phyloP scores from a whole-genome alignment of 2,797 vertebrate species.

The Pipistrellus pipistrellus region DNA sequence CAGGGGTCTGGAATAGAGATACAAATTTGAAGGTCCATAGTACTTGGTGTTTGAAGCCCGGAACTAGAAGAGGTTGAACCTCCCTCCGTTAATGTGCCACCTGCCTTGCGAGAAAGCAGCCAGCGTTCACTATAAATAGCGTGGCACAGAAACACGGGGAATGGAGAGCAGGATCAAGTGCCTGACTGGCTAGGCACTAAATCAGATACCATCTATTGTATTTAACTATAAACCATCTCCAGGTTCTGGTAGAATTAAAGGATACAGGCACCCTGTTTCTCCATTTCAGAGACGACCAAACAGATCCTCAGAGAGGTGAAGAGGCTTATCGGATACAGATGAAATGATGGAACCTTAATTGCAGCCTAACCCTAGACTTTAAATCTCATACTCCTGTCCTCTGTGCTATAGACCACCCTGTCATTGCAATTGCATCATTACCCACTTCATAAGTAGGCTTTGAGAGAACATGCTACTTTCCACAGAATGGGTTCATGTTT shows the following conservation, averaged over 20 bases:
- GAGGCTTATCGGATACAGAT: not conserved
- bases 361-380: not conserved
- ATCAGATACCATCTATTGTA: not conserved
- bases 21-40: not conserved
- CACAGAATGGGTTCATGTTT: not conserved
- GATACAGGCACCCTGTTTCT: not conserved
- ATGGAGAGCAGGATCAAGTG: not conserved
- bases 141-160: not conserved
- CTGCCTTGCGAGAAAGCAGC: not conserved
- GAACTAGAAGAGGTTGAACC: not conserved
- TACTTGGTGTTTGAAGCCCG: not conserved
- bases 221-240: not conserved
- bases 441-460: not conserved
- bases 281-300: not conserved
- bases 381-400: not conserved
- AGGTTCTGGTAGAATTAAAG: not conserved
- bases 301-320: not conserved
- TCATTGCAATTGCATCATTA: not conserved
- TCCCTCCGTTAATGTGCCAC: too few species aligned
- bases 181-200: not conserved
- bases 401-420: not conserved
- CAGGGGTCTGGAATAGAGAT: not conserved
- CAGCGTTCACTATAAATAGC: not conserved
- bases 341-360: not conserved
- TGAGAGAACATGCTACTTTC: not conserved